A percentile compares a stretch with the other conserved stretches of the same genome.
phyloP scores from a whole-genome alignment of 2,888 invertebrate genomes.

The Megaustenia siamemsis region DNA sequence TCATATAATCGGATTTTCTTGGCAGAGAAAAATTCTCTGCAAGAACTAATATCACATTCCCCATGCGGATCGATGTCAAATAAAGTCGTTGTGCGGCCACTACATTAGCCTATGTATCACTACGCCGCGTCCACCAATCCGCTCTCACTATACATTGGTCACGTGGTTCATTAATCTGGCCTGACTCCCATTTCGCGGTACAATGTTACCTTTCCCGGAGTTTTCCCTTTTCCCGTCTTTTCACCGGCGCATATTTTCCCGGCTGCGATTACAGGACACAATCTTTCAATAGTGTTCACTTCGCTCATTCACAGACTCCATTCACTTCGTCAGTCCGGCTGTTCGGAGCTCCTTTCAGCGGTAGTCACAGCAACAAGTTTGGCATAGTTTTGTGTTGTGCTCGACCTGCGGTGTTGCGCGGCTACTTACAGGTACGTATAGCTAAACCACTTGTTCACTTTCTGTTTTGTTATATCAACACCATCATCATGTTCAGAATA shows the following conservation, averaged over 20 bases:
- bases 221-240: background rate
- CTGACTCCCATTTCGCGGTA: background rate
- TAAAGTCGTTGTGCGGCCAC: constrained; percentile 3
- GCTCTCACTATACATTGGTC: background rate
- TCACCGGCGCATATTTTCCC: too few relatives aligned
- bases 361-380: too few relatives aligned
- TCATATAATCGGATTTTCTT: constrained; percentile 2
- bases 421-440: too few relatives aligned
- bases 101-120: background rate
- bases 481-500: too few relatives aligned
- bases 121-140: constrained; percentile 18
- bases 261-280: background rate
- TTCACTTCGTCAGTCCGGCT: background rate
- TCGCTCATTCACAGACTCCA: background rate
- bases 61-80: constrained; percentile 25
- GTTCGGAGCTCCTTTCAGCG: background rate
- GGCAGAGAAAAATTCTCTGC: background rate
- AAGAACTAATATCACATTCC: constrained; percentile 29
- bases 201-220: background rate
- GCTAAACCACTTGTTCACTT: too few relatives aligned
- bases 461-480: too few relatives aligned
- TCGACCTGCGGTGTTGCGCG: too few relatives aligned
- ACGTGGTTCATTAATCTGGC: background rate
- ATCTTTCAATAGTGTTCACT: background rate
- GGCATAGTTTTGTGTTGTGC: background rate